phyloP scores from a whole-genome alignment of 1,140 invertebrate genomes.

The Achroia grisella region DNA sequence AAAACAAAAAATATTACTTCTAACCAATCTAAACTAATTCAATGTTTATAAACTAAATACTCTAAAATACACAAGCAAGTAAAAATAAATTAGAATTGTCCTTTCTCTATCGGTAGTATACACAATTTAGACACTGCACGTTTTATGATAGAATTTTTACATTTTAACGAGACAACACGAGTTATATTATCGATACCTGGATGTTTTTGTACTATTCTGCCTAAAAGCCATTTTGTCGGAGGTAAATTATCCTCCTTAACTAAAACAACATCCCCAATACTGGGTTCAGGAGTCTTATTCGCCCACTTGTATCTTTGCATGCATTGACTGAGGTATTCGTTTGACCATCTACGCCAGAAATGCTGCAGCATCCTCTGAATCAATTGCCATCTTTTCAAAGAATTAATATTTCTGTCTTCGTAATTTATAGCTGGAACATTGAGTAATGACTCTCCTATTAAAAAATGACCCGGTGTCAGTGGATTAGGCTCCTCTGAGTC shows the following conservation, averaged over 20 bases:
- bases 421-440: constrained; percentile 12
- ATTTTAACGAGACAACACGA: constrained; percentile 8
- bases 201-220: constrained; percentile 10
- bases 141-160: neutral
- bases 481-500: constrained; percentile 4
- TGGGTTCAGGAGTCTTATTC: neutral
- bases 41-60: no score
- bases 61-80: no score
- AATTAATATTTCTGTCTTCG: neutral
- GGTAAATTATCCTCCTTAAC: constrained; percentile 14
- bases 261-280: constrained; percentile 8
- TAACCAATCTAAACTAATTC: no score
- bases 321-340: constrained; percentile 11
- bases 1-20: no score
- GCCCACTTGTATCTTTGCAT: constrained; percentile 10
- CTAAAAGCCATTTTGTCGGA: constrained; percentile 12
- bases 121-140: constrained; percentile 6
- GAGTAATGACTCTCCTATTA: constrained; percentile 34
- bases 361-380: constrained; percentile 10
- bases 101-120: constrained; percentile 2
- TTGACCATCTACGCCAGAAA: constrained; percentile 17
- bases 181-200: constrained; percentile 12
- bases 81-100: no score
- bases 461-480: constrained; percentile 42
- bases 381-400: constrained; percentile 12